These are phyloP conservation scores for Trissonchulus sp. DNA, from an alignment of 2,888 invertebrate genomes.

Conservation along the genomic window DNA sequence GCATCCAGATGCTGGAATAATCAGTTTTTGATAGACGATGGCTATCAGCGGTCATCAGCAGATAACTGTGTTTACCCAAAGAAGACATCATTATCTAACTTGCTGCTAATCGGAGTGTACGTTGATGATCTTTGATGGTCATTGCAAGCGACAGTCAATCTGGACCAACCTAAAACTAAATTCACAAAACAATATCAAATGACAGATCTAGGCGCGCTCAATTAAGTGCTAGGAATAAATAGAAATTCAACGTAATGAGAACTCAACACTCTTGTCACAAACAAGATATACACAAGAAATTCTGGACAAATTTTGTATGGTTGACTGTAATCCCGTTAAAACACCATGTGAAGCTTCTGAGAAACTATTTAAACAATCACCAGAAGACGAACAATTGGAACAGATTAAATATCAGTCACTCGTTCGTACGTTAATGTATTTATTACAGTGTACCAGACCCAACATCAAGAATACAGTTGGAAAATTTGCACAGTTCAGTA, in stretches of 20 bases:
- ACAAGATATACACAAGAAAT: slow-evolving; percentile 26
- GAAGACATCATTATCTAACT: neutral
- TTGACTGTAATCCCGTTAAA: slow-evolving; percentile 29
- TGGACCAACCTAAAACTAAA: neutral
- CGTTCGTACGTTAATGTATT: slow-evolving; percentile 29
- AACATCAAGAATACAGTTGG: slow-evolving; percentile 10
- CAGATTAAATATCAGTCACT: slow-evolving; percentile 17
- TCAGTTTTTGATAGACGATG: slow-evolving; percentile 30
- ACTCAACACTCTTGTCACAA: slow-evolving; percentile 10
- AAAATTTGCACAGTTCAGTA: neutral
- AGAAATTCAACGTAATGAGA: neutral
- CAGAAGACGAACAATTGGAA: neutral
- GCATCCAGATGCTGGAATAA: slow-evolving; percentile 38
- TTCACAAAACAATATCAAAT: neutral
- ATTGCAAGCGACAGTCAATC: neutral
- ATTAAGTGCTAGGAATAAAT: neutral
- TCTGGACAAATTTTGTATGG: slow-evolving; percentile 27
- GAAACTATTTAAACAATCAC: neutral
- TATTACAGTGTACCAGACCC: slow-evolving; percentile 27
- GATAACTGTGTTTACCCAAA: neutral
- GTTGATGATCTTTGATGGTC: neutral
- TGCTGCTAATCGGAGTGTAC: neutral
- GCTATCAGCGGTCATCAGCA: neutral
- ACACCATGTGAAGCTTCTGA: slow-evolving; percentile 27
- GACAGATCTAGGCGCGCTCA: neutral